These are phyloP conservation scores for Cheirogaleus major DNA, from an alignment of 2,797 vertebrate species.

Conservation along the genomic window DNA sequence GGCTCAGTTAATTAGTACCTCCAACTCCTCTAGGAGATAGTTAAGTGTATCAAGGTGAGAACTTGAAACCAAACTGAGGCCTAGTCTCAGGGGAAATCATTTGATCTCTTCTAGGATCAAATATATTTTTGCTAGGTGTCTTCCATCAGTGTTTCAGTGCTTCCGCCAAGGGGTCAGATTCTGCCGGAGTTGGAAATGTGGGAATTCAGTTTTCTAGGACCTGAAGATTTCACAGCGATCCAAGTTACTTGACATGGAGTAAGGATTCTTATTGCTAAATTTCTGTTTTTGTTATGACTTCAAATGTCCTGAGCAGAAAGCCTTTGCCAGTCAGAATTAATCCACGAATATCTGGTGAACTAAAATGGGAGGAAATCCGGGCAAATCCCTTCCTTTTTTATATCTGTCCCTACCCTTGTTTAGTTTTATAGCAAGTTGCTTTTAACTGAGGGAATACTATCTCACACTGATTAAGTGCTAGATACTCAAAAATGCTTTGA, in stretches of 20 bases:
- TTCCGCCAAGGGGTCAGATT: neutral
- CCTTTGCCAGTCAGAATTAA: conserved; percentile 15
- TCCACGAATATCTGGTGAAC: neutral
- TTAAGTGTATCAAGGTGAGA: conserved; percentile 13
- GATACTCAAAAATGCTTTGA: conserved; percentile 15
- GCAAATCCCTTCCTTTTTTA: neutral
- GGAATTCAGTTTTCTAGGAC: neutral
- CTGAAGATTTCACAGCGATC: neutral
- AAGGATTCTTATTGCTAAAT: conserved; percentile 3
- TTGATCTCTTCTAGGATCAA: conserved; percentile 14
- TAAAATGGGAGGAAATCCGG: neutral
- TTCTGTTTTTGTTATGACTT: neutral
- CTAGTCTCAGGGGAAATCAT: conserved; percentile 33
- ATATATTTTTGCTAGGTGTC: neutral
- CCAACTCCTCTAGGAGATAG: neutral
- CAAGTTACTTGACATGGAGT: neutral
- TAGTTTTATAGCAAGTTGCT: conserved; percentile 35
- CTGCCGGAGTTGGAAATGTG: neutral
- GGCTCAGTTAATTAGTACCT: conserved; percentile 10
- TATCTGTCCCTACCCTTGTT: neutral
- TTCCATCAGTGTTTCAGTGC: neutral
- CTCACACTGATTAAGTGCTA: neutral
- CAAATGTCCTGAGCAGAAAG: conserved; percentile 29
- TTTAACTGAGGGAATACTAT: conserved; percentile 14
- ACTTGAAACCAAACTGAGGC: conserved; percentile 17